Base-by-base conservation (phyloP, 2,797 vertebrate species). In the Pygocentrus nattereri region DNA sequence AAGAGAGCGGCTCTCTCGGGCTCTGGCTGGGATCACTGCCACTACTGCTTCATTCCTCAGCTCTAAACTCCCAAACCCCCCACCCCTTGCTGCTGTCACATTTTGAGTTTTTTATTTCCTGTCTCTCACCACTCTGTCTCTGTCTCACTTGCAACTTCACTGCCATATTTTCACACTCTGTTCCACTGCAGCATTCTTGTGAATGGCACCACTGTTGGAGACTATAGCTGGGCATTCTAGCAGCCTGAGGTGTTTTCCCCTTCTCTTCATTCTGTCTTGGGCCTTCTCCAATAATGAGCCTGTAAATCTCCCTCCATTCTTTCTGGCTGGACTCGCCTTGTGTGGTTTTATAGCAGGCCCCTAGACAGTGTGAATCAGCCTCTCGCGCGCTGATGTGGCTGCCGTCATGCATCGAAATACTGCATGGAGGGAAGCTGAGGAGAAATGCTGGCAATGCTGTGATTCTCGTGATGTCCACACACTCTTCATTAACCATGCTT, bases 291-390 rank as follows among this genome's bases (percentile, higher is more conserved):
- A 82, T 70, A 83, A 77, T 77, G 72, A 79, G 68, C 72, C 77
- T 80, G 64, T 83, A 74, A 71, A 79, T 81, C 50, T 73, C 61
- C 54, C 69, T 73, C 6, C 44, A 12, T 79, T 76, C 56, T 76
- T 67, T 71, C 58, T 41, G 52, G 38, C 68, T 64, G 27, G 69
- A 56, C 68, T 76, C 62, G 70, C 62, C 76, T 74, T 54, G 31
- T 31, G 49, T 64, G 80, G 73, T 34, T 69, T 77, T 84, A 84
- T 2, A 76, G 62, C 64, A 72, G 52, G 47, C n/a, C 31, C 61
- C 56, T n/a, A 73, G 78, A 74, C 50, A 50, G 71, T 61, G 31
- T 47, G 79, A 82, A 68, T 76, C 38, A 5, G 15, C 34, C 62
- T 58, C 74, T 72, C 5, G 38, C 47, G 69, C 64, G 59, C 56